Base-by-base conservation (phyloP, 2,888 invertebrate genomes). In the Microchrysa polita region DNA sequence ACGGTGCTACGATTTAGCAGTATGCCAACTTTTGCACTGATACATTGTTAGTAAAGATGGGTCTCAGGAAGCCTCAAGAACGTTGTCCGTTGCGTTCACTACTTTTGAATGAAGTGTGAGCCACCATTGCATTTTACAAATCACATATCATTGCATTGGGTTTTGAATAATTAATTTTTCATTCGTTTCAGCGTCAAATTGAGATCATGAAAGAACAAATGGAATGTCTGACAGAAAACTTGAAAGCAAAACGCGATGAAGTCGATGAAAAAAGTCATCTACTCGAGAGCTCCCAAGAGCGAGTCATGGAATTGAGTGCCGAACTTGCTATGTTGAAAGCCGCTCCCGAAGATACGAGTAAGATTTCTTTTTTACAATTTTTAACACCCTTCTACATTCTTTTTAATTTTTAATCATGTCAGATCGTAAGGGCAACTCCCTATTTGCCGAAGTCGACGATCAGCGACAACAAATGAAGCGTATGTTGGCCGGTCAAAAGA, bases 391-490 rank as follows among this genome's bases (percentile, higher is more conserved):
- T n/a, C n/a, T n/a, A n/a, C n/a, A n/a, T n/a, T n/a, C 20, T 52
- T 44, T 48, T 52, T 61, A 18, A 20, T 2, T 20, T 48, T 12
- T 18, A 60, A n/a, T 59, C 14, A 23, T 10, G 40, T 40, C 80
- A 89, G 89, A 88, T 81, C 86, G 87, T 16, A 90, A 90, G 81
- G 90, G 90, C 0, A 90, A 90, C 78, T 90, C 90, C 0, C 82
- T 90, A 78, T 90, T 90, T 83, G 90, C 90, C 73, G 90, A 90
- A 80, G 90, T 90, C 0, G 90, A 90, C 77, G 90, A 89, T 79
- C 90, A 90, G 77, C 86, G 90, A 23, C 89, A 90, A 78, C 88
- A 87, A 77, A 89, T 90, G 89, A 88, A 87, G 12, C 87, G 88
- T 74, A 83, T 87, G 75, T 81, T 90, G 2, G 86, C 87, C 57